Percentiles rank a stretch among this genome's conserved stretches.
phyloP scores from a whole-genome alignment of 2,888 invertebrate genomes.

The Priocnemis perturbator region DNA sequence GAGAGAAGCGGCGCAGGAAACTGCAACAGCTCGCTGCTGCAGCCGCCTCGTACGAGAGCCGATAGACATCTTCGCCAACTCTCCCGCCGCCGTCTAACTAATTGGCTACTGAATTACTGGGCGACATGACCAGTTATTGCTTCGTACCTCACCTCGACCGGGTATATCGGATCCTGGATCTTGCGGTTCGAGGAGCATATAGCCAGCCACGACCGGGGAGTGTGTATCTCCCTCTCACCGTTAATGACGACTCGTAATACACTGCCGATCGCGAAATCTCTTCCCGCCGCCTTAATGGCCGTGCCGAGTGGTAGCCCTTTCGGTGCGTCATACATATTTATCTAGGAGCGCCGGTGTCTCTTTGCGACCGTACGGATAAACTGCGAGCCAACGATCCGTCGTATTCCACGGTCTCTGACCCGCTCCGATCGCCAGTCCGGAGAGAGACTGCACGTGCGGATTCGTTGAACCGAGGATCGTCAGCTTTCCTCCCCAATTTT shows the following conservation, averaged over 20 bases:
- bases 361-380: slow-evolving; percentile 11
- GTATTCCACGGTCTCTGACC: slow-evolving; percentile 7
- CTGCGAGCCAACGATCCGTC: slow-evolving; percentile 1
- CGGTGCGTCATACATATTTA: slow-evolving; percentile 37
- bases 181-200: slow-evolving; percentile 47
- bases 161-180: slow-evolving; percentile 56
- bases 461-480: too few species aligned
- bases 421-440: too few species aligned
- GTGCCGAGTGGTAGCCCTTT: slow-evolving; percentile 18
- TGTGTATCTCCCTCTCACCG: slow-evolving; percentile 7
- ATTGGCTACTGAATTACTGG: slow-evolving; percentile 73
- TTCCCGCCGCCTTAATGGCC: slow-evolving; percentile 34
- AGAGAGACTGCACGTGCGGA: too few species aligned
- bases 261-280: slow-evolving; percentile 45
- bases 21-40: slow-evolving; percentile 51
- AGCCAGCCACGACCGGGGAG: background rate
- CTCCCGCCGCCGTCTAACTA: slow-evolving; percentile 68
- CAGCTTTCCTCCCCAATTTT: too few species aligned
- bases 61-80: slow-evolving; percentile 67
- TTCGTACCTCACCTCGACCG: slow-evolving; percentile 61
- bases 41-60: slow-evolving; percentile 55
- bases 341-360: slow-evolving; percentile 37
- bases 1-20: slow-evolving; percentile 41
- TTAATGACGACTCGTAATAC: slow-evolving; percentile 47
- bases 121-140: slow-evolving; percentile 69